Evolutionary conservation across 2,888 invertebrate species (phyloP), one percentile per base, ranked within the genome.

Genomic region (Apodemia mormo): DNA sequence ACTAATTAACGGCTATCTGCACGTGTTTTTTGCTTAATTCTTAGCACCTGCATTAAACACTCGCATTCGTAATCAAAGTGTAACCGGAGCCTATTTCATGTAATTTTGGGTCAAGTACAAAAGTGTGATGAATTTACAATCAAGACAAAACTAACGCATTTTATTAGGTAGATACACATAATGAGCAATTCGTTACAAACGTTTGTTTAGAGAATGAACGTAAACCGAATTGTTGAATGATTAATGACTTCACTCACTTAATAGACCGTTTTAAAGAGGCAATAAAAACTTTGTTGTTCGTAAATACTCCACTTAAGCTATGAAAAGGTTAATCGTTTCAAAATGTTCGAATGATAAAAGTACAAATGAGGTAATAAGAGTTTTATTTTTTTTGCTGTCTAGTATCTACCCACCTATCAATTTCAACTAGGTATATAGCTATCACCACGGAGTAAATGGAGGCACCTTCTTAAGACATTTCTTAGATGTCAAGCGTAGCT

Each of bases 141-240:
- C 49, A 14, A 49, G 49, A 14, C 2, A 49, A 49, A 12, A 14
- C 49, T 14, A 49, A 12, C 5, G 14, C 5, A 49, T 49, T 49
- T 49, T 12, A 49, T 49, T 49, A 14, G 14, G 49, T 49, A 12
- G 14, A 49, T 14, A 49, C 12, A 49, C 14, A 49, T 49, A 49
- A 49, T 14, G 49, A 49, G 4, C 12, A 49, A 49, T 49, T 49
- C 14, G 14, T 49, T 49, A 49, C 49, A 49, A 49, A 49, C 49
- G 14, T 33, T 52, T 68, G 65, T 33, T 2, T 37, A 65, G 22
- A 29, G 43, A 65, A 12, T 65, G 56, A 65, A 54, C 65, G 65
- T 65, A 64, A 65, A 68, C 65, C 68, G 58, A 68, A 52, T 68
- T 68, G 52, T 37, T 52, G 52, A 65, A 65, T 68, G 68, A 68